Conservation (phyloP, 2,113 vertebrate species). For the Phoxinus phoxinus region DNA sequence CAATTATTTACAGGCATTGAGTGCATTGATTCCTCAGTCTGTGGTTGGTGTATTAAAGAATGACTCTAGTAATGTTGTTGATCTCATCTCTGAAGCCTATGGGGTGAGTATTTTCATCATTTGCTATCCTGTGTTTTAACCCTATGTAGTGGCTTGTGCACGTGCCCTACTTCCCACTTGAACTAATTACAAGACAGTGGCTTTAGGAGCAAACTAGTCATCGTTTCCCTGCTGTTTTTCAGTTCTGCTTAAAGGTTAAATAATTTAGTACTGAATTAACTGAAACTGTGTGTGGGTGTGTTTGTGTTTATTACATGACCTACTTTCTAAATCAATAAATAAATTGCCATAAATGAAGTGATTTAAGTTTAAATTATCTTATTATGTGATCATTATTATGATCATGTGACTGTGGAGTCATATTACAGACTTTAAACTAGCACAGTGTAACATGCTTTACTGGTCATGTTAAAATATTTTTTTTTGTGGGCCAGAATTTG, state of each 20-base stretch:
- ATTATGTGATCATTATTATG: background rate
- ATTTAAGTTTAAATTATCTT: background rate
- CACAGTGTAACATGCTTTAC: background rate
- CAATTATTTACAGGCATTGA: constrained; percentile 73
- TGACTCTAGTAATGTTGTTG: constrained; percentile 83
- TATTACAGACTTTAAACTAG: background rate
- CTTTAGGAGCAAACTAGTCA: too few relatives aligned
- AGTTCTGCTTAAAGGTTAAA: constrained; percentile 13
- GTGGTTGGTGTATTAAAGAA: constrained; percentile 77
- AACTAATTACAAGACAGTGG: background rate
- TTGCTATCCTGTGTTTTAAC: background rate
- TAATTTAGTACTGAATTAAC: constrained; percentile 14
- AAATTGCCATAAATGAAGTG: background rate
- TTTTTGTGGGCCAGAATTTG: constrained; percentile 64
- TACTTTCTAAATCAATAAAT: background rate
- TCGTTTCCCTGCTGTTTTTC: background rate
- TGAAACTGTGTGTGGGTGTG: constrained; percentile 18
- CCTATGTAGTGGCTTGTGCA: background rate
- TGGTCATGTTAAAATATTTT: background rate
- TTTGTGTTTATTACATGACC: background rate
- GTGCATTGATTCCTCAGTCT: constrained; percentile 79
- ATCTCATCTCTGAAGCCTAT: constrained; percentile 81
- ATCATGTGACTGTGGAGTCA: too few relatives aligned
- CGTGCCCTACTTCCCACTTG: background rate
- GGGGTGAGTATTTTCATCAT: constrained; percentile 67